Evolutionary conservation across 2,113 vertebrate species (phyloP).

Genomic region (Speoplatyrhinus poulsoni): DNA sequence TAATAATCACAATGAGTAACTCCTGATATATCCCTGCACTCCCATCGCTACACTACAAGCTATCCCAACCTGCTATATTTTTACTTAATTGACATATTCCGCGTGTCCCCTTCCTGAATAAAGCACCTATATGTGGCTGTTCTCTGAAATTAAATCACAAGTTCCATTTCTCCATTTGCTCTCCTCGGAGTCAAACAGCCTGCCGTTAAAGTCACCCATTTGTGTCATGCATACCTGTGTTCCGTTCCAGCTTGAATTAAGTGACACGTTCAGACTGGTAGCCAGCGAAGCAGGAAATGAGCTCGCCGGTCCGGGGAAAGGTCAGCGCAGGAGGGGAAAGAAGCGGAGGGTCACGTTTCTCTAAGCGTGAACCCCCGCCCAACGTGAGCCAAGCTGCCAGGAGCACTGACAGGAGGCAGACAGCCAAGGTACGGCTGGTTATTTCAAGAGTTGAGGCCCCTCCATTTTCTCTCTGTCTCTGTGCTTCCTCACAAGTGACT

Average conservation of each 20-base stretch:
- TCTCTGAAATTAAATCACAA: slow-evolving; percentile 14
- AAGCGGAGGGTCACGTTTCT: slow-evolving; percentile 72
- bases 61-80: too few species aligned
- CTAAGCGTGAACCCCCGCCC: slow-evolving; percentile 42
- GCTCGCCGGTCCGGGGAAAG: slow-evolving; percentile 78
- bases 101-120: background rate
- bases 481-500: slow-evolving; percentile 2
- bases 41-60: too few species aligned
- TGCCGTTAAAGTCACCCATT: slow-evolving; percentile 50
- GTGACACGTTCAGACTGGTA: slow-evolving; percentile 81
- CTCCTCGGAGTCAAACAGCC: slow-evolving; percentile 49
- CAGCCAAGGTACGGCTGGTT: slow-evolving; percentile 19
- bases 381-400: slow-evolving; percentile 46
- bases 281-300: slow-evolving; percentile 85
- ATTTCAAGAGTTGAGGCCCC: slow-evolving; percentile 29
- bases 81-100: background rate
- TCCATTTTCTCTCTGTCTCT: background rate
- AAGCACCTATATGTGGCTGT: background rate
- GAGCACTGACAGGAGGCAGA: slow-evolving; percentile 29
- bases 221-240: slow-evolving; percentile 74
- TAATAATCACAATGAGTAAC: too few species aligned
- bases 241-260: slow-evolving; percentile 79
- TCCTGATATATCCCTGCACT: too few species aligned
- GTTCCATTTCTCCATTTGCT: slow-evolving; percentile 17
- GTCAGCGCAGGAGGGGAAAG: slow-evolving; percentile 63